These are phyloP conservation scores for Lophius piscatorius DNA, from an alignment of 2,113 vertebrate genomes.

Conservation along the genomic window DNA sequence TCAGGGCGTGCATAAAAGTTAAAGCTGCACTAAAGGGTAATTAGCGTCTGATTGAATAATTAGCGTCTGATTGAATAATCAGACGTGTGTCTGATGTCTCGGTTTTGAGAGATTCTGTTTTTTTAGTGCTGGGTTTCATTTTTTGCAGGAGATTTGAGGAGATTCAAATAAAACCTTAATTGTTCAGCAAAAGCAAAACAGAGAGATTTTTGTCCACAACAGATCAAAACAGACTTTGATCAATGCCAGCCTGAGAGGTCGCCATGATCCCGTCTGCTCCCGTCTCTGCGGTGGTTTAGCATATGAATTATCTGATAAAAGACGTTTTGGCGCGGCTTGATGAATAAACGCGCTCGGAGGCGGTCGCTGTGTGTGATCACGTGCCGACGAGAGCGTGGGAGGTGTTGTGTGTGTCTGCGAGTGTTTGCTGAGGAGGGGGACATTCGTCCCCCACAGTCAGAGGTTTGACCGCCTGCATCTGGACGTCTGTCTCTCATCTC, in stretches of 20 bases:
- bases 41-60: no score
- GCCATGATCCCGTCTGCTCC: conserved; percentile 15
- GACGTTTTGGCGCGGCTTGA: conserved; percentile 62
- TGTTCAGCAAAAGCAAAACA: background rate
- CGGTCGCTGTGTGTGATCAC: conserved; percentile 66
- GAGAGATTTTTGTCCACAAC: no score
- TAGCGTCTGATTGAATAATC: no score
- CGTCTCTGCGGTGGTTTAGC: conserved; percentile 52
- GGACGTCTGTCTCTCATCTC: conserved; percentile 43
- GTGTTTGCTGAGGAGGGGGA: conserved; percentile 57
- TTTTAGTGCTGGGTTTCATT: no score
- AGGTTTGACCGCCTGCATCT: conserved; percentile 58
- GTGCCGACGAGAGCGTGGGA: conserved; percentile 75
- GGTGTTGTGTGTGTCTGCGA: conserved; percentile 51
- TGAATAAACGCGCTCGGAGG: conserved; percentile 75
- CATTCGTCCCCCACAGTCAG: conserved; percentile 63
- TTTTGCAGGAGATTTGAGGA: background rate
- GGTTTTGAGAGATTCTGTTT: no score
- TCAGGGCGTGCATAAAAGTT: no score
- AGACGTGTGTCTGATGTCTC: no score
- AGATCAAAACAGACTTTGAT: conserved; percentile 7
- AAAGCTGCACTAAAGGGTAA: no score
- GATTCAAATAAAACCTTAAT: background rate
- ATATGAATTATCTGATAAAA: conserved; percentile 72
- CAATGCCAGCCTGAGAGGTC: background rate